A percentile compares a stretch with the other conserved stretches of the same genome.
Evolutionary conservation across 2,797 vertebrate species (phyloP).

Genomic region (Pseudomugil gertrudae): DNA sequence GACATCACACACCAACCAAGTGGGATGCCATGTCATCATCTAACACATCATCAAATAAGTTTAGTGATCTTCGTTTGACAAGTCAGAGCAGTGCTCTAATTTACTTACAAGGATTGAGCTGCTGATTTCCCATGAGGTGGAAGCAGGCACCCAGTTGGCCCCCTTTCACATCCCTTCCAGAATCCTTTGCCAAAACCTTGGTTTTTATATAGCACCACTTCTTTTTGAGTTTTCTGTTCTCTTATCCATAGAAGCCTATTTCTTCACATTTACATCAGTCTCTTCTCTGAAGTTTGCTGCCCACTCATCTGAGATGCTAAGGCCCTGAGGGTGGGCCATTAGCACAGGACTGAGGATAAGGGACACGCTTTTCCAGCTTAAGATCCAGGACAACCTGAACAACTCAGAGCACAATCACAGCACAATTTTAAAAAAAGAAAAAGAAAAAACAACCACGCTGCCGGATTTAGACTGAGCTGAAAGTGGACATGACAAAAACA

Average conservation of each 20-base stretch:
- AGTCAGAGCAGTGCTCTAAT: slow-evolving; percentile 30
- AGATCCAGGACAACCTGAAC: slow-evolving; percentile 61
- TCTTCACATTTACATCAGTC: slow-evolving; percentile 78
- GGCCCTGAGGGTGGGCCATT: slow-evolving; percentile 61
- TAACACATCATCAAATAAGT: slow-evolving; percentile 57
- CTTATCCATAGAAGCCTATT: slow-evolving; percentile 64
- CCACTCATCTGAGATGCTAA: slow-evolving; percentile 58
- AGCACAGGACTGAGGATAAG: slow-evolving; percentile 58
- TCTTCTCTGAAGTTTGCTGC: slow-evolving; percentile 60
- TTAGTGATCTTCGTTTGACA: slow-evolving; percentile 64
- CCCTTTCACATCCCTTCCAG: slow-evolving; percentile 9
- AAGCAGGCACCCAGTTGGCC: slow-evolving; percentile 31
- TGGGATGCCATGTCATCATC: slow-evolving; percentile 48
- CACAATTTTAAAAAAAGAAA: background rate
- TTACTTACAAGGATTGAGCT: slow-evolving; percentile 40
- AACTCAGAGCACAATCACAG: slow-evolving; percentile 31
- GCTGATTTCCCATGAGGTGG: slow-evolving; percentile 53
- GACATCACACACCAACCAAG: slow-evolving; percentile 32
- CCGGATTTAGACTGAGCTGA: slow-evolving; percentile 14
- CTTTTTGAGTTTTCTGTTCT: slow-evolving; percentile 52
- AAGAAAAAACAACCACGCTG: background rate
- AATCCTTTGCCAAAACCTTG: slow-evolving; percentile 5
- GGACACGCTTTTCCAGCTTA: slow-evolving; percentile 46
- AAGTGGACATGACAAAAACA: slow-evolving; percentile 20
- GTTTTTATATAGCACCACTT: slow-evolving; percentile 47